Percentiles rank a stretch among this genome's conserved stretches.
Evolutionary conservation across 1,140 invertebrate genomes (phyloP).

Genomic region (Drosophila melanogaster): DNA sequence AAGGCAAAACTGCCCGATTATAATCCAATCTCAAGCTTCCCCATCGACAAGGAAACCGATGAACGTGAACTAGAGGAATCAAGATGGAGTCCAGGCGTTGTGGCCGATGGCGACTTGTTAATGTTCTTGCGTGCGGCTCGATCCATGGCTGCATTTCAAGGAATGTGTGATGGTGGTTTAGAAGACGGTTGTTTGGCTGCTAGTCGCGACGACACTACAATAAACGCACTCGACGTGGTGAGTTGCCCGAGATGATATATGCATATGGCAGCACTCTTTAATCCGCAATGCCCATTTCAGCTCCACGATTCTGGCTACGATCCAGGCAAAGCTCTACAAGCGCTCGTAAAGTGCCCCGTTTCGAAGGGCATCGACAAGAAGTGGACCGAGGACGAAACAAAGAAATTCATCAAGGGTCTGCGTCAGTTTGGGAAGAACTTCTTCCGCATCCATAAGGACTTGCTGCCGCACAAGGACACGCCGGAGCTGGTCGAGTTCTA

Average conservation of each 20-base stretch:
- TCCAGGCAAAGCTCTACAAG: slow-evolving; percentile 97
- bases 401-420: slow-evolving; percentile 98
- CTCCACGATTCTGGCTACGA: slow-evolving; percentile 98
- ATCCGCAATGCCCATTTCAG: slow-evolving; percentile 80
- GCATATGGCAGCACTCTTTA: neutral
- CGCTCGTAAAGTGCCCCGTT: slow-evolving; percentile 97
- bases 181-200: slow-evolving; percentile 98
- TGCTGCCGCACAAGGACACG: slow-evolving; percentile 98
- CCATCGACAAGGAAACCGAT: slow-evolving; percentile 84
- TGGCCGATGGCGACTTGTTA: slow-evolving; percentile 96
- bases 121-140: slow-evolving; percentile 98
- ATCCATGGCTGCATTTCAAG: slow-evolving; percentile 95
- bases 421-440: slow-evolving; percentile 99
- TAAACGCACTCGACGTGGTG: slow-evolving; percentile 97
- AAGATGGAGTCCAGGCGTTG: slow-evolving; percentile 95
- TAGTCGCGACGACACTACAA: slow-evolving; percentile 98
- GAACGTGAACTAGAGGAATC: slow-evolving; percentile 90
- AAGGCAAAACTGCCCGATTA: slow-evolving; percentile 85
- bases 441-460: slow-evolving; percentile 98
- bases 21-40: slow-evolving; percentile 85
- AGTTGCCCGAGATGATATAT: slow-evolving; percentile 58
- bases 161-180: slow-evolving; percentile 99
- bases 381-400: slow-evolving; percentile 98
- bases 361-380: slow-evolving; percentile 98
- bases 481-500: slow-evolving; percentile 99